A percentile compares a stretch with the other conserved stretches of the same genome.
These are phyloP conservation scores for Apis dorsata DNA, from an alignment of 1,140 invertebrate genomes.

Conservation along the genomic window DNA sequence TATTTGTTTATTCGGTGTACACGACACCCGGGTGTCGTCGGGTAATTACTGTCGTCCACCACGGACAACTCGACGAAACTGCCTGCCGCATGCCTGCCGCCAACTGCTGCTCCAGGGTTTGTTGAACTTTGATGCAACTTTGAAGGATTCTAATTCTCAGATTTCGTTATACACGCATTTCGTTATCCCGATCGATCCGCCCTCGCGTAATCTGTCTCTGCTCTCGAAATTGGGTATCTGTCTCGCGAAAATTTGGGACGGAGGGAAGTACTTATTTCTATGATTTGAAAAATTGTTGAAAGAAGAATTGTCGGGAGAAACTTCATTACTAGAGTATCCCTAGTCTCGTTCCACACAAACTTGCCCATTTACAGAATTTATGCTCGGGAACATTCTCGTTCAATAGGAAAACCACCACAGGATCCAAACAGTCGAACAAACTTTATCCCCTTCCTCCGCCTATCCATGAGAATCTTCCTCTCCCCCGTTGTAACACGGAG, in stretches of 20 bases:
- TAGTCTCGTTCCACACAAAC: background rate
- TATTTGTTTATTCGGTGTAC: slow-evolving; percentile 57
- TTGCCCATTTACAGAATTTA: background rate
- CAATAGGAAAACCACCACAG: background rate
- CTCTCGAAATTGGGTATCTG: too few species aligned
- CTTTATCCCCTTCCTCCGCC: background rate
- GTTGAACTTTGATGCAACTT: slow-evolving; percentile 32
- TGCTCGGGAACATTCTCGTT: background rate
- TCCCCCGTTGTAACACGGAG: slow-evolving; percentile 20
- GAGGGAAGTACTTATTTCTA: too few species aligned
- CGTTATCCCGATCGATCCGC: background rate
- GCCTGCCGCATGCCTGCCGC: background rate
- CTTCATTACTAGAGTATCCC: too few species aligned
- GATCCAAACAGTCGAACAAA: slow-evolving; percentile 32
- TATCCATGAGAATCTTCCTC: slow-evolving; percentile 33
- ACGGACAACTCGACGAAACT: slow-evolving; percentile 37
- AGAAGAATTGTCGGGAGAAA: too few species aligned
- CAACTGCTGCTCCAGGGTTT: slow-evolving; percentile 3
- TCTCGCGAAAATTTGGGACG: too few species aligned
- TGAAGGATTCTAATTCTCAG: slow-evolving; percentile 9
- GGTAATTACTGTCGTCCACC: slow-evolving; percentile 42
- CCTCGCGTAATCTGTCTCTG: too few species aligned
- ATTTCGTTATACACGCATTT: background rate
- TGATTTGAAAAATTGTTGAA: too few species aligned
- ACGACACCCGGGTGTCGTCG: slow-evolving; percentile 39